Percentiles rank a stretch among this genome's conserved stretches.
phyloP scores from a whole-genome alignment of 2,113 vertebrate genomes.

The Anolis carolinensis region DNA sequence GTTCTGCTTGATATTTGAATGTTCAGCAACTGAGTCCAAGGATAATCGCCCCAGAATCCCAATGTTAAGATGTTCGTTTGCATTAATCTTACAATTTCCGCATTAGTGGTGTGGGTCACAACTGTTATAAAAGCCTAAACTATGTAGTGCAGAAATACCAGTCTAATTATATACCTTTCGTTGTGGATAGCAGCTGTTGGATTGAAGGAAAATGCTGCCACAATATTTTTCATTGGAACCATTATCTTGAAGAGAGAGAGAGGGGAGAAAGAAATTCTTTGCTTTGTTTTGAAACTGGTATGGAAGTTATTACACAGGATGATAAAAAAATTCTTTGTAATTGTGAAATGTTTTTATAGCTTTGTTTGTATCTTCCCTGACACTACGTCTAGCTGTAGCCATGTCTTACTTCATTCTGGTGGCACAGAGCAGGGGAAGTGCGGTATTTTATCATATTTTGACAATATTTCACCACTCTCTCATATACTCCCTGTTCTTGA shows the following conservation, averaged over 20 bases:
- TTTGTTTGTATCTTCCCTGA: slow-evolving; percentile 31
- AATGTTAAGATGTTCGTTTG: not conserved
- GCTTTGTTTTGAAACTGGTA: slow-evolving; percentile 15
- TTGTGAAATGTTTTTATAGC: slow-evolving; percentile 27
- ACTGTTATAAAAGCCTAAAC: not conserved
- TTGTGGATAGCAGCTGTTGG: not conserved
- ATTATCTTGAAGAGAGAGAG: not conserved
- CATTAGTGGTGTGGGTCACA: not conserved
- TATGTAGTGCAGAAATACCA: not conserved
- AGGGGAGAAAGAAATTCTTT: not conserved
- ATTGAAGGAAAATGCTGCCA: not conserved
- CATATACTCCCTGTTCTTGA: slow-evolving; percentile 35
- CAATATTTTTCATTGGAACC: not conserved
- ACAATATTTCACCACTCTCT: slow-evolving; percentile 42
- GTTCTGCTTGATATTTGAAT: not conserved
- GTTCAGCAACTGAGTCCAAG: not conserved
- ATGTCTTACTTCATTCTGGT: not conserved
- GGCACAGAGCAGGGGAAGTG: slow-evolving; percentile 20
- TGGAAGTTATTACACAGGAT: not conserved
- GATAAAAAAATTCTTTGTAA: slow-evolving; percentile 13
- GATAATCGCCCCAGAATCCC: no score
- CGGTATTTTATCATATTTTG: slow-evolving; percentile 21
- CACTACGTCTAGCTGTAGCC: not conserved
- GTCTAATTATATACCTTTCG: slow-evolving; percentile 19
- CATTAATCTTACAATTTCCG: not conserved